phyloP scores from a whole-genome alignment of 2,113 vertebrate species.

The Callospermophilus lateralis region DNA sequence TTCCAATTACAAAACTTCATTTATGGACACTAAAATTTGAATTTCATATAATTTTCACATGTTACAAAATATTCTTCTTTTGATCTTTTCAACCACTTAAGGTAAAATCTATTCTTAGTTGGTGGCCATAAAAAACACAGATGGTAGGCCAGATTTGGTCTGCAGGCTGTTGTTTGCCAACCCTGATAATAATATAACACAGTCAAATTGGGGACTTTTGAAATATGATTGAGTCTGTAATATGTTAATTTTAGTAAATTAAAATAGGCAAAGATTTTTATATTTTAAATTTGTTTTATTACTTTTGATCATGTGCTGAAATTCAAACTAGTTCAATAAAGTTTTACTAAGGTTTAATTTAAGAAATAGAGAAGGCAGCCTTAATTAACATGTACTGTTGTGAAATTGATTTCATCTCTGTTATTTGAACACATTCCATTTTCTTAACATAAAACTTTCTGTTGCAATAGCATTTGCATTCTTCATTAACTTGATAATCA shows the following conservation, averaged over 20 bases:
- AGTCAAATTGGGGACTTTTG: not conserved
- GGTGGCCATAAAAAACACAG: not conserved
- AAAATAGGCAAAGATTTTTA: not conserved
- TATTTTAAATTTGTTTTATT: conserved; percentile 34
- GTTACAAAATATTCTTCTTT: conserved; percentile 40
- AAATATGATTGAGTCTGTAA: conserved; percentile 46
- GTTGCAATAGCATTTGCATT: not conserved
- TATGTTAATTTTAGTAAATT: conserved; percentile 32
- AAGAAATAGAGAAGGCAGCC: not conserved
- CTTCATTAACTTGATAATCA: conserved; percentile 29
- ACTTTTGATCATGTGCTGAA: not conserved
- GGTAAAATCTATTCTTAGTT: conserved; percentile 51
- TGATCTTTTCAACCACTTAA: conserved; percentile 26
- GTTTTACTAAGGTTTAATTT: not conserved
- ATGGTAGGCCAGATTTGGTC: not conserved
- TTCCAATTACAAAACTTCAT: not conserved
- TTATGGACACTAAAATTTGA: conserved; percentile 14
- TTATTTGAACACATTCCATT: not conserved
- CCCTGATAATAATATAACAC: not conserved
- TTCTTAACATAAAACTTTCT: not conserved
- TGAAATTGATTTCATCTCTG: not conserved
- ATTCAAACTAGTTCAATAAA: not conserved
- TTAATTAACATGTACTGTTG: not conserved
- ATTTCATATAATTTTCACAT: not conserved
- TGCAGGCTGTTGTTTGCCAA: not conserved